These are phyloP conservation scores for Ormyrus thymus DNA, from an alignment of 2,888 invertebrate genomes.

Conservation along the genomic window DNA sequence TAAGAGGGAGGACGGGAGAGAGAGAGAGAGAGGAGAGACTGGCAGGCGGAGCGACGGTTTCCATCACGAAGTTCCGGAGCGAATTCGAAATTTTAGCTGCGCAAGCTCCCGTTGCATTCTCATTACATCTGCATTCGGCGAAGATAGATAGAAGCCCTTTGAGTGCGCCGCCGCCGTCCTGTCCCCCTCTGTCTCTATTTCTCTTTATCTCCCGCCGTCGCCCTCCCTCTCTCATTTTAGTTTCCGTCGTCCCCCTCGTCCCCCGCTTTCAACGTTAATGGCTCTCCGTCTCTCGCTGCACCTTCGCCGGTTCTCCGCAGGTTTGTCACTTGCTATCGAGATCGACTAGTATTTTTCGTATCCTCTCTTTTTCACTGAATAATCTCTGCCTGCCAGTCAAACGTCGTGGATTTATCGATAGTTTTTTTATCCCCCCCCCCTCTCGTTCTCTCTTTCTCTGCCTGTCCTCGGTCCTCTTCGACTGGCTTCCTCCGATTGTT, in stretches of 20 bases:
- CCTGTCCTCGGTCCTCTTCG: background rate
- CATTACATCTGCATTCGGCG: background rate
- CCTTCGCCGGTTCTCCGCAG: too few relatives aligned
- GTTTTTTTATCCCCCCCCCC: background rate
- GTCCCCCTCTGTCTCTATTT: background rate
- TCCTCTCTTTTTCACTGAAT: too few relatives aligned
- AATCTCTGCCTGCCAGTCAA: too few relatives aligned
- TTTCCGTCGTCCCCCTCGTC: background rate
- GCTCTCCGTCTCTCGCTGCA: too few relatives aligned
- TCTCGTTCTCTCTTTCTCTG: background rate
- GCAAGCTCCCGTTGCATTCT: background rate
- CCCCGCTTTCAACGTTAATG: too few relatives aligned
- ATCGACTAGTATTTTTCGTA: too few relatives aligned
- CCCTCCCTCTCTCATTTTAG: background rate
- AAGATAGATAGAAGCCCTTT: background rate
- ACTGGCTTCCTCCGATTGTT: background rate
- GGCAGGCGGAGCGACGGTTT: slow-evolving; percentile 1
- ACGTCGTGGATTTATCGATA: too few relatives aligned
- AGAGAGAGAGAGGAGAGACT: background rate
- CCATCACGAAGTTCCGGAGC: slow-evolving; percentile 9
- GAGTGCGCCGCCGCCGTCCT: background rate
- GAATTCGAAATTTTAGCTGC: slow-evolving; percentile 42
- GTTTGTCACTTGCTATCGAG: too few relatives aligned
- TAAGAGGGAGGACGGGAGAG: background rate
- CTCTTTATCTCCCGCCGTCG: background rate